Evolutionary conservation across 2,888 invertebrate species (phyloP).

Genomic region (Tetheella fluctuosa): DNA sequence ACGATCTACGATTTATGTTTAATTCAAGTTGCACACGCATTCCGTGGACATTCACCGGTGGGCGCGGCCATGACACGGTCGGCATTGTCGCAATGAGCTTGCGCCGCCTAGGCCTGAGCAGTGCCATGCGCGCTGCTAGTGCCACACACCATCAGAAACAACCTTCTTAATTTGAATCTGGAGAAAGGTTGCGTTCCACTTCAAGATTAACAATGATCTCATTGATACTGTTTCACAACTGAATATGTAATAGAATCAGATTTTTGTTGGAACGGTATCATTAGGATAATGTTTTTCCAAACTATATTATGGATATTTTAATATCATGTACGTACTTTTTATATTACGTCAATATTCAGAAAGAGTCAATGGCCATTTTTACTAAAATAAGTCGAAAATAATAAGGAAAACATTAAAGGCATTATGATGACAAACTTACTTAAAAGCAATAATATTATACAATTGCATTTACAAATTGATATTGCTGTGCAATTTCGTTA

Average conservation of each 20-base stretch:
- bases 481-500: background rate
- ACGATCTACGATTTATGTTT: constrained; percentile 51
- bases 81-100: constrained; percentile 69
- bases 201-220: constrained; percentile 7
- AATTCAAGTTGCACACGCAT: constrained; percentile 55
- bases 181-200: constrained; percentile 13
- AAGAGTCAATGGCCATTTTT: background rate
- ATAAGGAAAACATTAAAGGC: background rate
- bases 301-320: too few relatives aligned
- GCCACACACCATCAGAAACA: constrained; percentile 22
- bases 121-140: constrained; percentile 27
- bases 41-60: constrained; percentile 66
- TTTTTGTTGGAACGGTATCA: too few relatives aligned
- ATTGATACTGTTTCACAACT: constrained; percentile 5
- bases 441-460: background rate
- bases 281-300: too few relatives aligned
- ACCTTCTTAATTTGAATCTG: constrained; percentile 11
- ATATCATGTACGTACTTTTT: background rate
- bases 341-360: background rate
- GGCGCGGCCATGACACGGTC: constrained; percentile 74
- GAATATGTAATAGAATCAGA: too few relatives aligned
- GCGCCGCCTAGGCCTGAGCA: constrained; percentile 10
- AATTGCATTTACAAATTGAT: background rate
- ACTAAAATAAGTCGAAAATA: too few relatives aligned
- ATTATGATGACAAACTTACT: background rate